Evolutionary conservation across 2,797 vertebrate genomes (phyloP), one percentile per base, ranked within the genome.

Genomic region (Helostoma temminkii): DNA sequence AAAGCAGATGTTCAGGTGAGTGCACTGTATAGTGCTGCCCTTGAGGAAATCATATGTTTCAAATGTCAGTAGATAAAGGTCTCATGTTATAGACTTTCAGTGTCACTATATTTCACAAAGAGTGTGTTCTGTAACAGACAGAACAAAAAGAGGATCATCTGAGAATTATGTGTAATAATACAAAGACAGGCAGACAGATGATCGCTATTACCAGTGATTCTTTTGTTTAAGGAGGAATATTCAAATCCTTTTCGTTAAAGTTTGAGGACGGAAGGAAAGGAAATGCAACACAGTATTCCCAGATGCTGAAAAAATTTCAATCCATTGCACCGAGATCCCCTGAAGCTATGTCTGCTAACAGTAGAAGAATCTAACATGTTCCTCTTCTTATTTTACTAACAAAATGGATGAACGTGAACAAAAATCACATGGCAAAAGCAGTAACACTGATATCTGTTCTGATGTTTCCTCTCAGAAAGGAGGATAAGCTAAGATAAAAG

Each of bases 231-330:
- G 59, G 5, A 3, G 46, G n/a, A 47, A 50, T 34, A 57, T 47
- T 46, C 7, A 32, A 50, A 41, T 34, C 1, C 3, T 15, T 42
- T 52, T 45, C 15, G 36, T 52, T 39, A n/a, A 70, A 28, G 25
- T 43, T 25, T 6, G 2, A n/a, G n/a, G n/a, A n/a, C n/a, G n/a
- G n/a, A n/a, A n/a, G n/a, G n/a, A n/a, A n/a, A n/a, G n/a, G 12
- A 64, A 58, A 57, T 36, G n/a, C 28, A 48, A 22, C 12, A 32
- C 50, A 37, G 22, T 24, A 14, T 43, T 61, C 39, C 3, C 5
- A 66, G 18, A 18, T 63, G 26, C 3, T 49, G 32, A 57, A 65
- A 72, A 14, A 15, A 56, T 26, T 71, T 71, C 19, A 55, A 16
- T 37, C 18, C 34, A 57, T 78, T 63, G 34, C 56, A 53, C 26